Percentiles rank a stretch among this genome's conserved stretches.
Evolutionary conservation across 2,113 vertebrate genomes (phyloP).

Genomic region (Caranx melampygus): DNA sequence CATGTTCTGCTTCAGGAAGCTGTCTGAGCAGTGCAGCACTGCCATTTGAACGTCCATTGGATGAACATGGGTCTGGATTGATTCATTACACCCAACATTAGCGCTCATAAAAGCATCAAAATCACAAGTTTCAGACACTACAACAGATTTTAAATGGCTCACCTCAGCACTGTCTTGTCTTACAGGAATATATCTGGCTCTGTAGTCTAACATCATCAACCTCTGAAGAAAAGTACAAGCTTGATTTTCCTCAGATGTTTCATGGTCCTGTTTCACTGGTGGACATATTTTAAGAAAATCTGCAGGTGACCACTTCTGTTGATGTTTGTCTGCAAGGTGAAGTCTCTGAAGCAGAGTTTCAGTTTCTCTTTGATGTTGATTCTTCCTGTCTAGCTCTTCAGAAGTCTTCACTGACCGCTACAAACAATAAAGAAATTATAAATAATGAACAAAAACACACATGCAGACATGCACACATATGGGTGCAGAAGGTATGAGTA

Average conservation of each 20-base stretch:
- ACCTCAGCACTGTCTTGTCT: constrained; percentile 37
- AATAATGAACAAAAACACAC: not conserved
- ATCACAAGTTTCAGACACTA: too few species aligned
- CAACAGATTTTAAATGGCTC: too few species aligned
- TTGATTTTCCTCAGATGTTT: constrained; percentile 68
- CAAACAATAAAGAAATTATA: too few species aligned
- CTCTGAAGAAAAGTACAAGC: constrained; percentile 68
- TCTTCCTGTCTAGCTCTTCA: not conserved
- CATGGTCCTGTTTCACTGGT: constrained; percentile 16
- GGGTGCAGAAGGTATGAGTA: too few species aligned
- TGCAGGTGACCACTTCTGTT: constrained; percentile 57
- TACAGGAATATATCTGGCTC: constrained; percentile 70
- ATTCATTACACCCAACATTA: too few species aligned
- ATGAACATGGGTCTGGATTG: too few species aligned
- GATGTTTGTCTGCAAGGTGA: constrained; percentile 54
- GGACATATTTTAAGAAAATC: constrained; percentile 74
- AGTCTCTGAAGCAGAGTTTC: constrained; percentile 43
- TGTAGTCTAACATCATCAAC: constrained; percentile 56
- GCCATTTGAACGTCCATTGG: constrained; percentile 86
- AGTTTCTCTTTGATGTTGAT: not conserved
- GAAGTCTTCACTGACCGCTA: not conserved
- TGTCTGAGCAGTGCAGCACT: constrained; percentile 83
- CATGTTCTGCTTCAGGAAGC: constrained; percentile 80
- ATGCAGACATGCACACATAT: too few species aligned
- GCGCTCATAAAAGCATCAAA: too few species aligned